A percentile compares a stretch with the other conserved stretches of the same genome.
Evolutionary conservation across 2,888 invertebrate species (phyloP).

Genomic region (Drosophila formosana): DNA sequence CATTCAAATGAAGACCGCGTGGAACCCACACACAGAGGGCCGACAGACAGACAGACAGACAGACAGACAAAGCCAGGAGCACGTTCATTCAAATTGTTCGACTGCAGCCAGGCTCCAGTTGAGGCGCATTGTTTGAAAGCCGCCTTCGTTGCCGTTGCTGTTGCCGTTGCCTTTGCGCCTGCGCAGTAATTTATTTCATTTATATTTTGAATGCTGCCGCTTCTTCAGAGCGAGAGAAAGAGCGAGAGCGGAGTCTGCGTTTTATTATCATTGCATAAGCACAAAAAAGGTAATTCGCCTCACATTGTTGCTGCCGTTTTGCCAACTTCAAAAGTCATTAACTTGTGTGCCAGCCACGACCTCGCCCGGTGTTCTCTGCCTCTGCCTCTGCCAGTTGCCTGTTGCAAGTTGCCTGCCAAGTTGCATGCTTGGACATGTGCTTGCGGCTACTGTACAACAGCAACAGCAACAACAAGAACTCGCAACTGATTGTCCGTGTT

Average conservation of each 20-base stretch:
- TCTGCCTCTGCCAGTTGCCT: constrained; percentile 24
- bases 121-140: constrained; percentile 44
- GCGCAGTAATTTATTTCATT: constrained; percentile 77
- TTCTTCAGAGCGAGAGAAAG: neutral
- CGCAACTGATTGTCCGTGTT: constrained; percentile 33
- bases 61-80: constrained; percentile 35
- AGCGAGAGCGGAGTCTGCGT: constrained; percentile 38
- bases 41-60: constrained; percentile 11
- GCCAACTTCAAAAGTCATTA: constrained; percentile 61
- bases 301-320: constrained; percentile 54
- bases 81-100: constrained; percentile 73
- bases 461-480: constrained; percentile 12
- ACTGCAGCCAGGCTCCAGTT: constrained; percentile 9
- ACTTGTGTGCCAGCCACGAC: constrained; percentile 48
- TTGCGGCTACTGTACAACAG: constrained; percentile 67
- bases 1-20: constrained; percentile 64
- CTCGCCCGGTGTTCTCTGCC: constrained; percentile 16
- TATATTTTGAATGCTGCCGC: constrained; percentile 30
- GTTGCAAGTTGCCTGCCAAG: neutral
- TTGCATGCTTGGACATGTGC: constrained; percentile 63
- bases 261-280: constrained; percentile 73
- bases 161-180: constrained; percentile 58
- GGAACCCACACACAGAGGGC: constrained; percentile 30
- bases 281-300: constrained; percentile 60
- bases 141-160: neutral